Evolutionary conservation across 2,113 vertebrate genomes (phyloP).

Genomic region (Xiphophorus maculatus): DNA sequence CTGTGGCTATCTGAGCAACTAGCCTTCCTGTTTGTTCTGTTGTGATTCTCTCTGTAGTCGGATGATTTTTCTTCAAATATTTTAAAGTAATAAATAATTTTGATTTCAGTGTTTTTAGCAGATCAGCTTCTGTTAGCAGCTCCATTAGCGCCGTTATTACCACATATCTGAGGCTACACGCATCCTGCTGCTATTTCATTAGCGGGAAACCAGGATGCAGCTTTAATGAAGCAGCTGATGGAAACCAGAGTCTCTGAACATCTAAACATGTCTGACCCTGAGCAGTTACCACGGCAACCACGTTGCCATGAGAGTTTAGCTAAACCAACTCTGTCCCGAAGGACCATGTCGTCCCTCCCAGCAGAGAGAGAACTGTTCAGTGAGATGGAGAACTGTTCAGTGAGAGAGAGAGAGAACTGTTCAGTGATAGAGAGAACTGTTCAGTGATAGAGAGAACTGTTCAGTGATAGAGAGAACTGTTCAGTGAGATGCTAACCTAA

Average conservation of each 20-base stretch:
- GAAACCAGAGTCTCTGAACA: conserved; percentile 39
- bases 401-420: too few relatives aligned
- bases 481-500: too few relatives aligned
- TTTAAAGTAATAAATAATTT: neutral
- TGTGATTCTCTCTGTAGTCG: neutral
- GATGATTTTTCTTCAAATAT: neutral
- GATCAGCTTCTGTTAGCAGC: neutral
- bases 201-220: conserved; percentile 15
- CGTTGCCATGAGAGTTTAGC: conserved; percentile 12
- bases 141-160: too few relatives aligned
- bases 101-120: neutral
- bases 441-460: too few relatives aligned
- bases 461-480: too few relatives aligned
- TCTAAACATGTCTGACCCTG: conserved; percentile 31
- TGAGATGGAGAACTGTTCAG: neutral
- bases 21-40: neutral
- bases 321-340: conserved; percentile 18
- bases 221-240: conserved; percentile 50
- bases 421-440: too few relatives aligned
- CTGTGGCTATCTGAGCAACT: too few relatives aligned
- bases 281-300: conserved; percentile 21
- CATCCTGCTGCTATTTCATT: conserved; percentile 38
- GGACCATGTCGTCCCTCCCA: neutral
- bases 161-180: neutral
- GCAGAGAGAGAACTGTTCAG: neutral